Base-by-base conservation (phyloP, 2,113 vertebrate genomes). In the Cheilinus undulatus region DNA sequence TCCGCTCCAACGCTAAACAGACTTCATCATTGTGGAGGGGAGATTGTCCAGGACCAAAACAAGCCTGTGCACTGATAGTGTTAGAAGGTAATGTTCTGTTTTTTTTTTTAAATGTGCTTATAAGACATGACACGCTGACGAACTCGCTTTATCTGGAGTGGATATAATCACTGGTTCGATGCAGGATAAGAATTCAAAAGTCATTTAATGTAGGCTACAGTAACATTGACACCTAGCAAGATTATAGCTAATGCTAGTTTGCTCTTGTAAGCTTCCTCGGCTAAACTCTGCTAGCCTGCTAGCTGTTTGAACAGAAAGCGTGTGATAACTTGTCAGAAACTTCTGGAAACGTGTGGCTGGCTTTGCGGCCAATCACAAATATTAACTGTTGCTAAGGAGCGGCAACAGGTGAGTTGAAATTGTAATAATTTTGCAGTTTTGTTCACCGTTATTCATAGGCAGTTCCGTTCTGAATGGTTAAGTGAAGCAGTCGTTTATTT, bases 321-420 rank as follows among this genome's bases (percentile, higher is more conserved):
- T 17, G 20, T 14, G 19, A 38, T 27, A 77, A 86, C 68, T 90
- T 83, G 58, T 50, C 32, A 69, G 78, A 89, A 91, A 89, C 81
- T 88, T 85, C 81, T 86, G 49, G 84, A 91, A 89, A 73, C 48
- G 45, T 38, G 19, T 2, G 32, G n/a, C 17, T 23, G n/a, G 42
- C 49, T 42, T 22, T 12, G 13, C 27, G 11, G 1, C 11, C 36
- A 23, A 22, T 38, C 0, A 2, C 50, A 3, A 1, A 27, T 46
- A 32, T 20, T 12, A n/a, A 11, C 1, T 42, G 9, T 7, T 45
- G 11, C 2, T 14, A 23, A 1, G 1, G 23, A 51, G 30, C 8
- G 28, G 17, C 9, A 9, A 19, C 26, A 3, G 2, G n/a, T 22
- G 20, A 46, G 15, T 32, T 32, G 34, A 27, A 15, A 26, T 20